These are phyloP conservation scores for Teinopalpus imperialis DNA, from an alignment of 2,888 invertebrate species.

Conservation along the genomic window DNA sequence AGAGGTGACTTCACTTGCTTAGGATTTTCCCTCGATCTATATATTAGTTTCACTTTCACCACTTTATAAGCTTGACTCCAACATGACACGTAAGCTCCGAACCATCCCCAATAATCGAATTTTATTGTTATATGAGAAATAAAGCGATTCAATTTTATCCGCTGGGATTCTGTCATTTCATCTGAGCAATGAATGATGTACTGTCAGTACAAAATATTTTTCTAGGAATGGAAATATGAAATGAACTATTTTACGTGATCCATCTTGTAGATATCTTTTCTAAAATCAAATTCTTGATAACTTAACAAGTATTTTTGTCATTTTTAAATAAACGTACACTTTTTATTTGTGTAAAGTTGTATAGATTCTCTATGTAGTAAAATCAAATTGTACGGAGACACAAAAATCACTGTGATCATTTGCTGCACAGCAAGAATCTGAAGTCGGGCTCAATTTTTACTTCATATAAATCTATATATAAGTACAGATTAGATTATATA, in stretches of 20 bases:
- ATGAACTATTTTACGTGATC: slow-evolving; percentile 5
- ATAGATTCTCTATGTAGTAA: too few species aligned
- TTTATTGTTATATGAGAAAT: slow-evolving; percentile 25
- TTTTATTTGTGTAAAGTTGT: too few species aligned
- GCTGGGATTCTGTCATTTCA: slow-evolving; percentile 24
- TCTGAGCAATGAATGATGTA: slow-evolving; percentile 16
- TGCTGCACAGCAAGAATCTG: too few species aligned
- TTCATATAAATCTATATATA: too few species aligned
- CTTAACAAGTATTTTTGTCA: too few species aligned
- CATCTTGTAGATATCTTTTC: slow-evolving; percentile 5
- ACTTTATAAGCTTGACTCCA: neutral
- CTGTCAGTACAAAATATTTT: slow-evolving; percentile 7
- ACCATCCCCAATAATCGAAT: slow-evolving; percentile 1
- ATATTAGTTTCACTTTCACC: neutral
- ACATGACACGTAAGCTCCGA: slow-evolving; percentile 10
- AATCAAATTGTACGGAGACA: too few species aligned
- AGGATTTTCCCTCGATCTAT: too few species aligned
- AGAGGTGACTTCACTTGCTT: too few species aligned
- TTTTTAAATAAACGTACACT: too few species aligned
- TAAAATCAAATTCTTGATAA: neutral
- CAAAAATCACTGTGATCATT: too few species aligned
- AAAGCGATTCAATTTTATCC: slow-evolving; percentile 18
- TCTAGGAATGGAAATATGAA: slow-evolving; percentile 13
- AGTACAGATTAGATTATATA: too few species aligned
- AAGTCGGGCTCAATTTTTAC: too few species aligned